phyloP scores from a whole-genome alignment of 2,113 vertebrate genomes.

The Pampusana beccarii region DNA sequence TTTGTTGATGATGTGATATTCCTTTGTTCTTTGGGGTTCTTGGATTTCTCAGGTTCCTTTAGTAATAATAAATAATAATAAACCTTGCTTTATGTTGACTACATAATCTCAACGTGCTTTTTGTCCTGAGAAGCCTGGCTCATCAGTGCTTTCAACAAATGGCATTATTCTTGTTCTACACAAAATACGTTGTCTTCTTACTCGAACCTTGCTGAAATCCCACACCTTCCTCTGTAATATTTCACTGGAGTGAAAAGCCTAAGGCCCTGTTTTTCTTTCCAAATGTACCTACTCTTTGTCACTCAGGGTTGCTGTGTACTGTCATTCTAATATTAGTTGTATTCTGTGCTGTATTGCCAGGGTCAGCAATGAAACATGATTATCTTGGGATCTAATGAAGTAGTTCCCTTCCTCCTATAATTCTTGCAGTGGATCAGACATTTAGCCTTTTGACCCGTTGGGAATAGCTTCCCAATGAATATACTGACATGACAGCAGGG shows the following conservation, averaged over 20 bases:
- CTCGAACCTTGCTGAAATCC: not conserved
- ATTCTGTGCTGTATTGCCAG: not conserved
- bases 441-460: slow-evolving; percentile 40
- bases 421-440: slow-evolving; percentile 11
- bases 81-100: not conserved
- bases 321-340: slow-evolving; percentile 35
- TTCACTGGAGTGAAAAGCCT: not conserved
- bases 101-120: not conserved
- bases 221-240: not conserved
- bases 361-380: slow-evolving; percentile 20
- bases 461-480: slow-evolving; percentile 8
- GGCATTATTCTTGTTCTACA: not conserved
- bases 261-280: not conserved
- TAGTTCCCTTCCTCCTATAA: slow-evolving; percentile 45
- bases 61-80: not conserved
- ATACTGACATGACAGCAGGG: not conserved
- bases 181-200: not conserved
- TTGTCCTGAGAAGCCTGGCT: not conserved
- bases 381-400: slow-evolving; percentile 55
- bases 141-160: not conserved
- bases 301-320: not conserved
- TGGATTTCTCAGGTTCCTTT: not conserved
- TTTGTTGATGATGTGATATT: not conserved
- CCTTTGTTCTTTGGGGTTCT: not conserved
- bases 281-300: not conserved